Conservation (phyloP, 1,140 invertebrate genomes). For the Manduca sexta region DNA sequence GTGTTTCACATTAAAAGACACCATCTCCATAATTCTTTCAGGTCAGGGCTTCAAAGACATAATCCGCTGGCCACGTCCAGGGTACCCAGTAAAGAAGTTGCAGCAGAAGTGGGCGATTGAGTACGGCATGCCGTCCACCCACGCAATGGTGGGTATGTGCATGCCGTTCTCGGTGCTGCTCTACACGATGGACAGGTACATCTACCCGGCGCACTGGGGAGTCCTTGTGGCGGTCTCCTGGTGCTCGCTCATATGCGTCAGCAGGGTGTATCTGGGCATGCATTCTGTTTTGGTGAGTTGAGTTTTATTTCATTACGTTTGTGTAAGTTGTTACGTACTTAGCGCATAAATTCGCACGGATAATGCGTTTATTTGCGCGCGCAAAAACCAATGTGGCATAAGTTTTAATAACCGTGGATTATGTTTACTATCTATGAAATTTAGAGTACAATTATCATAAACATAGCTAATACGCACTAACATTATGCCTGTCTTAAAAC, state of each 20-base stretch:
- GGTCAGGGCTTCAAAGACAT: constrained; percentile 93
- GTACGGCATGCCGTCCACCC: constrained; percentile 95
- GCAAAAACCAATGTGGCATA: too few species aligned
- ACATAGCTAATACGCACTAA: too few species aligned
- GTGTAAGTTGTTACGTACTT: too few species aligned
- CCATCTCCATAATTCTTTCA: too few species aligned
- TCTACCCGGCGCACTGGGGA: constrained; percentile 78
- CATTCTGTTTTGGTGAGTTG: constrained; percentile 86
- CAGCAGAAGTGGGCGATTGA: constrained; percentile 91
- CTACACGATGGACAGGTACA: constrained; percentile 87
- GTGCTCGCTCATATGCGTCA: constrained; percentile 87
- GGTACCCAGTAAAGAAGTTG: constrained; percentile 86
- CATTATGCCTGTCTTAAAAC: too few species aligned
- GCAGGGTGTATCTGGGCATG: constrained; percentile 93
- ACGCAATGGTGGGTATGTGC: constrained; percentile 91
- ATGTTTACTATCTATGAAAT: too few species aligned
- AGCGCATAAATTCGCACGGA: too few species aligned
- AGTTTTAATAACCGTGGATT: too few species aligned
- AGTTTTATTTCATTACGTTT: background rate
- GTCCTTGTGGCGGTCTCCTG: constrained; percentile 74
- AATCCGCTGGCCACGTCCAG: constrained; percentile 87
- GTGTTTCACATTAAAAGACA: too few species aligned
- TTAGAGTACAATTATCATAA: too few species aligned
- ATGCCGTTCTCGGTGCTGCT: constrained; percentile 89
- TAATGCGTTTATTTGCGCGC: too few species aligned